phyloP scores from a whole-genome alignment of 2,888 invertebrate species.

The Erannis defoliaria region DNA sequence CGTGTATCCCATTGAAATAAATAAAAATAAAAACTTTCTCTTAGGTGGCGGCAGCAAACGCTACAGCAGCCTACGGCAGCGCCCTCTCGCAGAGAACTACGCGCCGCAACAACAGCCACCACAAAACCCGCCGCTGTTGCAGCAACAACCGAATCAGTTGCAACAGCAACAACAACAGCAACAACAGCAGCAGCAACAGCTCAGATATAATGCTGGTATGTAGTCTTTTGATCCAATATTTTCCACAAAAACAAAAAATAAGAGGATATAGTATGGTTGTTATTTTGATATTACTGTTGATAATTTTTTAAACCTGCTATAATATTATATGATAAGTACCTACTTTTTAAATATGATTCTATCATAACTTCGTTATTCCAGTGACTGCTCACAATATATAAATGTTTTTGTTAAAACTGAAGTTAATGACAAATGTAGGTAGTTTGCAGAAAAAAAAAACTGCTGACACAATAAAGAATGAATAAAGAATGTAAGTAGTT shows the following conservation, averaged over 20 bases:
- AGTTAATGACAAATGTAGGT: too few species aligned
- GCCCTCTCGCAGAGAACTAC: conserved; percentile 86
- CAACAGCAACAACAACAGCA: conserved; percentile 50
- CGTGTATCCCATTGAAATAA: neutral
- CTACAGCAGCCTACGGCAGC: conserved; percentile 86
- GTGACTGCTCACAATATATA: too few species aligned
- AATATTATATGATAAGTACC: too few species aligned
- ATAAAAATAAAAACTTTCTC: neutral
- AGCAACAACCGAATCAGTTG: conserved; percentile 37
- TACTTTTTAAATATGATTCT: too few species aligned
- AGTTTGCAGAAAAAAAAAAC: too few species aligned
- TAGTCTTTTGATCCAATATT: neutral
- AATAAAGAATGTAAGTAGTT: too few species aligned
- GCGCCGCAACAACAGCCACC: conserved; percentile 65
- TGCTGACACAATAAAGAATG: too few species aligned
- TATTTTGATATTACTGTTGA: neutral
- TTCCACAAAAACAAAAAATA: too few species aligned
- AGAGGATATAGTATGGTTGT: too few species aligned
- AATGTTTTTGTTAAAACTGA: too few species aligned
- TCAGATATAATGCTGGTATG: conserved; percentile 69
- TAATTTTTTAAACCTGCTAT: too few species aligned
- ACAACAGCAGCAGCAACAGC: conserved; percentile 52
- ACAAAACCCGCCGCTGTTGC: conserved; percentile 44
- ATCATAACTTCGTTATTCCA: too few species aligned
- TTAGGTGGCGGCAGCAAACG: conserved; percentile 83